Base-by-base conservation (phyloP, 2,888 invertebrate species). In the Dicyrtomina minuta region DNA sequence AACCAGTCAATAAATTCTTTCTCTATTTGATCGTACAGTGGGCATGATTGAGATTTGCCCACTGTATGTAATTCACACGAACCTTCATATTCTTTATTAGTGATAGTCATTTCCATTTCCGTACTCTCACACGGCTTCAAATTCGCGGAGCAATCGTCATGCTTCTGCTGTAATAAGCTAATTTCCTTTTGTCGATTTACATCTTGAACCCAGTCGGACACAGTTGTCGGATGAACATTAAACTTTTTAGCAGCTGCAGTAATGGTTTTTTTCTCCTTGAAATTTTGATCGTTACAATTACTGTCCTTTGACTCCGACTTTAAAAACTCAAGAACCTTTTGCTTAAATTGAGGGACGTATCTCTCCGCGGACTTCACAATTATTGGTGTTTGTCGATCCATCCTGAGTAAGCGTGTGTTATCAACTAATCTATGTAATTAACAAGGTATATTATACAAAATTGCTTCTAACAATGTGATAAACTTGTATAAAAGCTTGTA, bases 181-280 rank as follows among this genome's bases (percentile, higher is more conserved):
- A 74, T 51, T 68, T 73, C 73, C 12, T 49, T 22, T 62, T 72
- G 70, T 60, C 74, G 60, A 49, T 73, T 64, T 1, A 43, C 33
- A 22, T 75, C 70, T 46, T 75, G 59, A 3, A 77, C 56, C 77
- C 77, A 77, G 17, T 75, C 74, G 3, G 77, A 75, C 43, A 77
- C 72, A 22, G 77, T 77, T 24, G 73, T 71, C 12, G 70, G 72
- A 59, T 76, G 75, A 22, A 77, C 67, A 39, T 72, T 64, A 56
- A 77, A 77, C 43, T 73, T 74, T 61, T 69, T 56, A 22, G 77
- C 72, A 15, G 77, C 74, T 12, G 64, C 56, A 51, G 66, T 2
- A 22, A 68, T 51, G 10, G 71, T 65, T 5, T 53, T 44, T 22
- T 41, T 72, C 8, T 43, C 24, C 17, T 22, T 58, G 39, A 17